Evolutionary conservation across 2,888 invertebrate species (phyloP), one percentile per base, ranked within the genome.

Genomic region (Pomacea canaliculata): DNA sequence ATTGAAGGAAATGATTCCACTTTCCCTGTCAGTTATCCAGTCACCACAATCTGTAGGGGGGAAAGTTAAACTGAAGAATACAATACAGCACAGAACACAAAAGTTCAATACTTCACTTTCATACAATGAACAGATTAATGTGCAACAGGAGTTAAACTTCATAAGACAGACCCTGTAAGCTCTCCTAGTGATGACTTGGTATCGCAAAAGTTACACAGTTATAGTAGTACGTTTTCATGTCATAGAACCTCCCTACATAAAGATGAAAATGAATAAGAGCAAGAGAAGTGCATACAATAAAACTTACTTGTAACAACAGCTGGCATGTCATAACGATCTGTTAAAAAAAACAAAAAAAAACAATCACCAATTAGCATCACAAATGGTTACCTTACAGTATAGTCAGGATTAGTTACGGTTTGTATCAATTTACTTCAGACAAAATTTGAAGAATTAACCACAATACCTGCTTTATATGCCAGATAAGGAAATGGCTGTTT

Each of bases 1-100:
- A n/a, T 79, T 23, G 73, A 85, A 83, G 70, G 78, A 78, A 46
- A 85, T 76, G n/a, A 72, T 49, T 9, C 85, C 85, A 46, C 85
- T 85, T 46, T 69, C 72, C 10, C 51, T 56, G 48, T 78, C 71
- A 65, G 71, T 74, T 12, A 80, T 51, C 4, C 73, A 63, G 70
- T 62, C 66, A 2, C 80, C 80, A 76, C 80, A 80, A 62, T 76
- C 80, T 80, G 71, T 37, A n/a, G 9, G 70, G 69, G 46, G 48
- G 46, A 65, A 7, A 60, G 49, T 19, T 48, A 2, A 65, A 65
- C 23, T 23, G 13, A 67, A 49, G 10, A 7, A 72, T 56, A 3
- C 16, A 63, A 46, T 49, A 73, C 4, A 16, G 60, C n/a, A n/a
- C 16, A 5, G 7, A 2, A 60, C 2, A n/a, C 4, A n/a, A 18